Conservation (phyloP, 2,888 invertebrate species). For the Diloba caeruleocephala region DNA sequence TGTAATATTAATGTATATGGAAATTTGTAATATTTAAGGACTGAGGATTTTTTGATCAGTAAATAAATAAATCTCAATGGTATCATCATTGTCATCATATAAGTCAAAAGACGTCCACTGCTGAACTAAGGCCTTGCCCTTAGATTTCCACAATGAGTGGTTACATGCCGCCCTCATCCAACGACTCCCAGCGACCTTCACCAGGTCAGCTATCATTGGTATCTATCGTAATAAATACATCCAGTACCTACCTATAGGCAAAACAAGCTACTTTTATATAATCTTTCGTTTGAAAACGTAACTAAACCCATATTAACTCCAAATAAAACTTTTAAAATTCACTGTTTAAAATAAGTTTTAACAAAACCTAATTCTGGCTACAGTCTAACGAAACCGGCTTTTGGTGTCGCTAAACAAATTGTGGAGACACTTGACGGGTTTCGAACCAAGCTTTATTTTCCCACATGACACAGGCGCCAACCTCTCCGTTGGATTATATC, state of each 20-base stretch:
- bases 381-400: slow-evolving; percentile 64
- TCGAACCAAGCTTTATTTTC: slow-evolving; percentile 74
- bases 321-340: slow-evolving; percentile 9
- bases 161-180: too few species aligned
- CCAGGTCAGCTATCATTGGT: too few species aligned
- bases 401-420: slow-evolving; percentile 82
- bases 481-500: slow-evolving; percentile 72
- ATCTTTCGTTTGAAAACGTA: slow-evolving; percentile 5
- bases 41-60: too few species aligned
- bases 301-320: slow-evolving; percentile 4
- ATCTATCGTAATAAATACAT: not conserved
- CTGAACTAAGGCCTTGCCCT: too few species aligned
- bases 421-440: slow-evolving; percentile 77
- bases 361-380: slow-evolving; percentile 58
- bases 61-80: too few species aligned
- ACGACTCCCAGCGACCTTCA: too few species aligned
- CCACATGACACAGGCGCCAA: slow-evolving; percentile 73
- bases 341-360: slow-evolving; percentile 9
- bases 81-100: too few species aligned
- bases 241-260: not conserved
- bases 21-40: too few species aligned
- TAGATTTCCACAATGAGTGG: too few species aligned
- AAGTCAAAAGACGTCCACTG: too few species aligned
- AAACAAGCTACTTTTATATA: too few species aligned
- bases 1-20: too few species aligned